Percentiles rank a stretch among this genome's conserved stretches.
These are phyloP conservation scores for Channallabes apus DNA, from an alignment of 2,797 vertebrate genomes.

Conservation along the genomic window DNA sequence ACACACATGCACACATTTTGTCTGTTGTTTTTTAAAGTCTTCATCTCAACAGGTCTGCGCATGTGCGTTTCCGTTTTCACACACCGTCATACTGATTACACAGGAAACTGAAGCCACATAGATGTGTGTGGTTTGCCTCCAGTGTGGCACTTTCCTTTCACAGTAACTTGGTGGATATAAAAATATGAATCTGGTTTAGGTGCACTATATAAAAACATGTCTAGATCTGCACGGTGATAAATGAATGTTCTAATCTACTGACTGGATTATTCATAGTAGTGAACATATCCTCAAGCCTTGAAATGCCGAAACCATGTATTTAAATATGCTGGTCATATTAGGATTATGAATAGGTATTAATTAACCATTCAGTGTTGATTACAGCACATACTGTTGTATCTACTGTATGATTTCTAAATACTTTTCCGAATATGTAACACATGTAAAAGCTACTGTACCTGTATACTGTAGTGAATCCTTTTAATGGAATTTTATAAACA, in stretches of 20 bases:
- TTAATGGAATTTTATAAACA: not conserved
- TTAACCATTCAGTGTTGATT: not conserved
- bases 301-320: too few relatives aligned
- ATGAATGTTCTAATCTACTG: not conserved
- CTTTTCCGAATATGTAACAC: not conserved
- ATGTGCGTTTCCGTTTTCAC: not conserved
- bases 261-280: not conserved
- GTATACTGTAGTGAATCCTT: not conserved
- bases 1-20: not conserved
- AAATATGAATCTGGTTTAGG: slow-evolving; percentile 13
- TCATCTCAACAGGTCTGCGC: not conserved
- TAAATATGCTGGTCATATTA: not conserved
- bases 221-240: not conserved
- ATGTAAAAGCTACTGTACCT: not conserved
- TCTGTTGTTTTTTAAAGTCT: not conserved
- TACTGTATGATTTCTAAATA: too few relatives aligned
- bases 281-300: not conserved
- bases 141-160: slow-evolving; percentile 5
- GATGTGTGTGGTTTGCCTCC: slow-evolving; percentile 48
- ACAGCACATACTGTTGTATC: not conserved
- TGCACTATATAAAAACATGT: not conserved
- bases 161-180: slow-evolving; percentile 12
- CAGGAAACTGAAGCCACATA: slow-evolving; percentile 46
- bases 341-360: not conserved
- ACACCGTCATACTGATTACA: not conserved